Percentiles rank a stretch among this genome's conserved stretches.
phyloP scores from a whole-genome alignment of 2,797 vertebrate species.

The Naso thynnoides region DNA sequence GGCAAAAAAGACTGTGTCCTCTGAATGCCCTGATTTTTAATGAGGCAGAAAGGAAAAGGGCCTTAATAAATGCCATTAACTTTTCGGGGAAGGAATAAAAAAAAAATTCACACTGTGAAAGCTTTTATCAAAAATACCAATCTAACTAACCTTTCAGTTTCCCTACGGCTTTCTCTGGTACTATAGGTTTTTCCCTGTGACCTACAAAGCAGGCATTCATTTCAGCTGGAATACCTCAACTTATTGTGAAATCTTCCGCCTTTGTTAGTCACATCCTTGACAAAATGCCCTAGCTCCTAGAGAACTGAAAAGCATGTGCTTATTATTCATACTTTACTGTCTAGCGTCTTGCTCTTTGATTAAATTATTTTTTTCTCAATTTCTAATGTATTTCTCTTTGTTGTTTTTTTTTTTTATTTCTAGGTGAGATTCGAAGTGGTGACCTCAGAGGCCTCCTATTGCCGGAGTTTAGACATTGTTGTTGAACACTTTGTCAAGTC shows the following conservation, averaged over 20 bases:
- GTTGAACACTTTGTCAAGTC: constrained; percentile 94
- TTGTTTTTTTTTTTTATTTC: background rate
- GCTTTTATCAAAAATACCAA: background rate
- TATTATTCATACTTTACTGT: background rate
- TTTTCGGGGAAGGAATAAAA: background rate
- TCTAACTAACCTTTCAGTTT: background rate
- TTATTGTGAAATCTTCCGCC: constrained; percentile 50
- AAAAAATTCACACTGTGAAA: background rate
- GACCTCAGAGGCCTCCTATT: constrained; percentile 95
- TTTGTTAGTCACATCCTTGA: constrained; percentile 32
- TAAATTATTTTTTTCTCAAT: too few relatives aligned
- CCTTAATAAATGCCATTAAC: background rate
- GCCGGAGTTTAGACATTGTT: constrained; percentile 93
- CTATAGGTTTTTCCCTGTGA: background rate
- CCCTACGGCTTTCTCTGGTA: background rate
- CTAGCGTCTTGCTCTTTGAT: background rate
- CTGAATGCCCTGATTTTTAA: background rate
- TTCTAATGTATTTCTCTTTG: background rate
- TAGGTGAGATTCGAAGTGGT: constrained; percentile 97
- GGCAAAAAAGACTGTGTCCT: background rate
- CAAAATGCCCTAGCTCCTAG: background rate
- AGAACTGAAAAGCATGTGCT: background rate
- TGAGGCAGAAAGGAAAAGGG: background rate
- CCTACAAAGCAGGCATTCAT: background rate
- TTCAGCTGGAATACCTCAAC: background rate